Percentiles rank a stretch among this genome's conserved stretches.
Evolutionary conservation across 2,113 vertebrate species (phyloP).

Genomic region (Piprites chloris): DNA sequence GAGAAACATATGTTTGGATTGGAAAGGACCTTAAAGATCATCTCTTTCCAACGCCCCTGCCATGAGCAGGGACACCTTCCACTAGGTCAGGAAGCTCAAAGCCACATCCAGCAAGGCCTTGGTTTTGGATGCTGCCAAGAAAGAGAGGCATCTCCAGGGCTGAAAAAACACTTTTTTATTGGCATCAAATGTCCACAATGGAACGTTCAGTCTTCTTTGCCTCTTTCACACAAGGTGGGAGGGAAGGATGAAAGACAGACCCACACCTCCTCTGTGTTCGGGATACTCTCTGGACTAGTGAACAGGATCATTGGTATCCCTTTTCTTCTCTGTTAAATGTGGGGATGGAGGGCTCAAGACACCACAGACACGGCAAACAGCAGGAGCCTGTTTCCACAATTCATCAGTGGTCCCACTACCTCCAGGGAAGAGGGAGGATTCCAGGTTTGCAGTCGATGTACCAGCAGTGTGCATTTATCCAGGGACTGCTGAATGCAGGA

Average conservation of each 20-base stretch:
- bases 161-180: too few species aligned
- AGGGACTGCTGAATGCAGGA: background rate
- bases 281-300: background rate
- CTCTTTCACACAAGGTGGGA: background rate
- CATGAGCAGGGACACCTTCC: background rate
- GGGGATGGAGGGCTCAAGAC: background rate
- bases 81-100: background rate
- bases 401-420: background rate
- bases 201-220: too few species aligned
- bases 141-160: too few species aligned
- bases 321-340: background rate
- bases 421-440: background rate
- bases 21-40: background rate
- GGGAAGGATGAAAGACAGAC: background rate
- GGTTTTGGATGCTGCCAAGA: background rate
- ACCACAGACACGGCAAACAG: background rate
- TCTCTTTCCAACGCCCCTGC: background rate
- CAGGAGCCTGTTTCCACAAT: background rate
- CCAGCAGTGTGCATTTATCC: background rate
- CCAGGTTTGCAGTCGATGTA: background rate
- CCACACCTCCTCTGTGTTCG: background rate
- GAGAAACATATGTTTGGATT: background rate
- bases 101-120: background rate
- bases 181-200: too few species aligned
- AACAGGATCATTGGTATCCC: accelerated